Conservation (phyloP, 2,797 vertebrate genomes). For the Halcyon smyrnensis region DNA sequence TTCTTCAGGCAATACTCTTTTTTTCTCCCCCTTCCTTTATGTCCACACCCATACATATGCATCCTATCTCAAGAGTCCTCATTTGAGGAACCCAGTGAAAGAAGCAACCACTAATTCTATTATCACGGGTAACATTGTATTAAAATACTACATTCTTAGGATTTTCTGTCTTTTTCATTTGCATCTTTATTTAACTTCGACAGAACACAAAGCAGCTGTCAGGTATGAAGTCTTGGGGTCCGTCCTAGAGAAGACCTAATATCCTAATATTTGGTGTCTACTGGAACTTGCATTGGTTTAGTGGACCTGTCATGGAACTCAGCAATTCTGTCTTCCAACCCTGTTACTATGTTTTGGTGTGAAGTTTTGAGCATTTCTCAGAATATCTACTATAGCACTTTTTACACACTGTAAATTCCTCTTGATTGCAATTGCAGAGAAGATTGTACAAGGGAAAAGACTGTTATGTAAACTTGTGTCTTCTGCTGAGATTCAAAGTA, state of each 20-base stretch:
- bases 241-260: not conserved
- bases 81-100: not conserved
- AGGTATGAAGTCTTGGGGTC: not conserved
- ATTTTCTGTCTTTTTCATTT: not conserved
- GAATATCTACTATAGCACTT: not conserved
- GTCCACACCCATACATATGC: not conserved
- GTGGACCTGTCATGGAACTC: not conserved
- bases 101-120: not conserved
- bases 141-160: not conserved
- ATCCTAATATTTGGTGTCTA: not conserved
- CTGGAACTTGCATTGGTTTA: not conserved
- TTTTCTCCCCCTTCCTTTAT: not conserved
- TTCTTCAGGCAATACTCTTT: not conserved
- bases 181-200: not conserved
- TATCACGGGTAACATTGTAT: not conserved
- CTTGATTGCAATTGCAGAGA: not conserved
- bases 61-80: not conserved
- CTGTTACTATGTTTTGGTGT: not conserved
- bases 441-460: not conserved
- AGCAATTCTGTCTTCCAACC: no score
- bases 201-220: not conserved
- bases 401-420: not conserved
- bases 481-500: not conserved
- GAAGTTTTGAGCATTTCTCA: not conserved
- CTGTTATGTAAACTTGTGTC: not conserved